Base-by-base conservation (phyloP, 2,113 vertebrate species). In the Trochalopteron elliotii region DNA sequence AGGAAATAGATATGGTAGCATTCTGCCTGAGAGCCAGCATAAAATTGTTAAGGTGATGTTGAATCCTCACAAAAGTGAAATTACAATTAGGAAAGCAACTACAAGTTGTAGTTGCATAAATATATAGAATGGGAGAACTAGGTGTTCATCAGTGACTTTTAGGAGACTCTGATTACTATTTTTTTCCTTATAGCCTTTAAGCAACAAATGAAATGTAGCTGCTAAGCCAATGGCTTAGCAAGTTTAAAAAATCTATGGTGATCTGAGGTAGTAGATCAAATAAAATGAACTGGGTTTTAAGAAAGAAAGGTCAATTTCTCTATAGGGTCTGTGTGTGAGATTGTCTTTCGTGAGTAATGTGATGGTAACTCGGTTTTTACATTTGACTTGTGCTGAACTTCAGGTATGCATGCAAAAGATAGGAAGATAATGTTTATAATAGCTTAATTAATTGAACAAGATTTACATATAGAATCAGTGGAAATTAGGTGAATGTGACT, bases 1-100 rank as follows among this genome's bases (percentile, higher is more conserved):
- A 75, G 33, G 24, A 53, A 55, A 23, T 56, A 47, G 15, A 7
- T 69, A n/a, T 2, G 3, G 24, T 72, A 72, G 10, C 0, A 0
- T 69, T 95, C 37, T 76, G 16, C 47, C 52, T 53, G 28, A 74
- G 30, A 83, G 35, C 6, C 49, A 28, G 24, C 15, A 12, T 27
- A 15, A 39, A 33, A 3, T 56, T 71, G 2, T 56, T 75, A 35
- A 20, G 28, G 42, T 53, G n/a, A 33, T 80, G 11, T 27, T 55
- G 35, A 80, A 35, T 15, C 1, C 45, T 89, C 31, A 23, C 50
- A 64, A 59, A 10, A 61, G 9, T 57, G 31, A 71, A 82, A 75
- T 64, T 67, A 11, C 22, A 57, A 23, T 61, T 40, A 87, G 40
- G 16, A 77, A 61, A 75, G 47, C 31, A 74, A 14, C 47, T 63